Conservation (phyloP, 2,113 vertebrate species). For the Corythornis cristatus region DNA sequence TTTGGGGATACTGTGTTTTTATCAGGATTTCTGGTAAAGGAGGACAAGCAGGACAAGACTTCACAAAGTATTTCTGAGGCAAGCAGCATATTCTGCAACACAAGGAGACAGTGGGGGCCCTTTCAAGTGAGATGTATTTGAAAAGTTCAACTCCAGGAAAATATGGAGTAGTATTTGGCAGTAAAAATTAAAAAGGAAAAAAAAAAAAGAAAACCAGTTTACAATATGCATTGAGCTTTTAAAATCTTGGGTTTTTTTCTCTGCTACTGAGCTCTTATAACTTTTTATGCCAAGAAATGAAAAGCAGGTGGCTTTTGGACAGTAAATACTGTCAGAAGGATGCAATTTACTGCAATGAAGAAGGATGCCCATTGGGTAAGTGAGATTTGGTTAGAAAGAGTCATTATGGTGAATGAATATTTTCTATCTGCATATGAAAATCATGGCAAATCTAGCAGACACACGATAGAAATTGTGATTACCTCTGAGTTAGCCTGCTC, state of each 20-base stretch:
- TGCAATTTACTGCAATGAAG: neutral
- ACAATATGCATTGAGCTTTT: neutral
- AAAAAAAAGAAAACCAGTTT: neutral
- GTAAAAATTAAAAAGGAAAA: neutral
- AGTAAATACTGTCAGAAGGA: neutral
- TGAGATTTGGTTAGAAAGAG: neutral
- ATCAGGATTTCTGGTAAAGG: neutral
- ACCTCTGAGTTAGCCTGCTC: slow-evolving; percentile 89
- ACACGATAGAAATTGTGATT: neutral
- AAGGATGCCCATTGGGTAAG: neutral
- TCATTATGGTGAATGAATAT: neutral
- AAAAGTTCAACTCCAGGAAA: neutral
- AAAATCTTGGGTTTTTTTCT: neutral
- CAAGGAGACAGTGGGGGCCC: neutral
- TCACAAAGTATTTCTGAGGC: neutral
- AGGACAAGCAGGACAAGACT: neutral
- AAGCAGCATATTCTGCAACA: neutral
- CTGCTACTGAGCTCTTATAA: neutral
- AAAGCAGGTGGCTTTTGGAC: neutral
- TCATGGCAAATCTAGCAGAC: neutral
- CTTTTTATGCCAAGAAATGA: neutral
- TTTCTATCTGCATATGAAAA: neutral
- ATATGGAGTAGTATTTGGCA: neutral
- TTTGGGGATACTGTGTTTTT: neutral
- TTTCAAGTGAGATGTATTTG: neutral